Base-by-base conservation (phyloP, 2,888 invertebrate species). In the Sinotaia quadrata region DNA sequence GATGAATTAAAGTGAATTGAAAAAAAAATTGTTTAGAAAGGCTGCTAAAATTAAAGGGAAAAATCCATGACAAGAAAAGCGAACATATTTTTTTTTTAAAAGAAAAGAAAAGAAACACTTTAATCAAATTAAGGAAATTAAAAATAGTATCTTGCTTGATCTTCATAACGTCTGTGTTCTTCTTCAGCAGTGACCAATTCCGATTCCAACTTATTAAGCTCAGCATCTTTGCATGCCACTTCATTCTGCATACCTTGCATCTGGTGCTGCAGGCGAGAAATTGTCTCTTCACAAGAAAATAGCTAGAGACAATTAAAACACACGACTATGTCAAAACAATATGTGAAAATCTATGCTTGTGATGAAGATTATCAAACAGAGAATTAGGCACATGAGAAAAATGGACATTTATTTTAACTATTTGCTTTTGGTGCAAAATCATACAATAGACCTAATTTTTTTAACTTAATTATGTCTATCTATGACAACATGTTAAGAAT, bases 271-370 rank as follows among this genome's bases (percentile, higher is more conserved):
- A 84, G 72, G 44, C 80, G 72, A 8, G 67, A 59, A 21, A 84
- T 81, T 68, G 79, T 81, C 34, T 83, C 84, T 56, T 85, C 85
- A 67, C 82, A 68, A 3, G 83, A 81, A 47, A 78, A 58, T 54
- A 83, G 61, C 85, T 85, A 68, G 18, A 31, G 52, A 47, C 21
- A 47, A n/a, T n/a, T n/a, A n/a, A n/a, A n/a, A 34, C 36, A 51
- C n/a, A 51, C 18, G 12, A 49, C n/a, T 5, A 49, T 49, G 4
- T 7, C 49, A 49, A 49, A 4, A 10, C n/a, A 49, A 49, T 24
- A 49, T 21, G 18, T 41, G 18, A 49, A n/a, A 49, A 5, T 24
- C n/a, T 21, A 49, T 10, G 49, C n/a, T 49, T 10, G 24, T 49
- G 21, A 49, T 49, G 49, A 49, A 7, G 4, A 49, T 4, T 21